Base-by-base conservation (phyloP, 2,888 invertebrate genomes). In the Petrolisthes cinctipes region DNA sequence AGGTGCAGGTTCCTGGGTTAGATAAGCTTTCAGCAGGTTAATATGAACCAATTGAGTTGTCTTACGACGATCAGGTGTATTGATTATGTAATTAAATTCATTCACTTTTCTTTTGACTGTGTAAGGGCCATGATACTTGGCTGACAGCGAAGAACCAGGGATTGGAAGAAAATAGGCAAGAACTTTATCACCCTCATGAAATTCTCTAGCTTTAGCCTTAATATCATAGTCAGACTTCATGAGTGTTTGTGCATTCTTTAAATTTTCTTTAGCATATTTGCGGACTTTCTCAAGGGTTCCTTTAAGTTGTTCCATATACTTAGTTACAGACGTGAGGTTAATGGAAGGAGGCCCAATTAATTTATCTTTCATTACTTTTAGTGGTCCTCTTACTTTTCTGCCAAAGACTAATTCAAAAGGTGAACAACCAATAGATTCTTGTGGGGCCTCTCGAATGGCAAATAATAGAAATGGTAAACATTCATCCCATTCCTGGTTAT, bases 341-440 rank as follows among this genome's bases (percentile, higher is more conserved):
- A 37, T 37, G 37, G 37, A 2, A 37, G 37, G 37, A 37, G 2
- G 37, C 37, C 37, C 37, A 37, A 37, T 37, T 37, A 37, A 68
- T 5, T 83, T 54, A 20, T 83, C 68, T 23, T 83, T 75, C 5
- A 83, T 7, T n/a, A 73, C 14, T 73, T 68, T 83, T 4, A 73
- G 54, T 17, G 73, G 83, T 9, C 73, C 71, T 73, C 83, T 83
- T 5, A 83, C 75, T 54, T 83, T 57, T 4, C 73, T 11, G 2
- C 83, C 83, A 73, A 73, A 73, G 11, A 73, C n/a, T 1, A 71
- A 11, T 54, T 83, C 51, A 73, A 83, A 68, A 11, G 83, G 68
- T 14, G 73, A 83, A 20, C 37, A 53, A 56, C 83, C 83, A 23
- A 83, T 20, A 6, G 82, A 82, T 23, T 73, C 83, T 7, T 83